Evolutionary conservation across 1,140 invertebrate species (phyloP).

Genomic region (Bombus vancouverensis): DNA sequence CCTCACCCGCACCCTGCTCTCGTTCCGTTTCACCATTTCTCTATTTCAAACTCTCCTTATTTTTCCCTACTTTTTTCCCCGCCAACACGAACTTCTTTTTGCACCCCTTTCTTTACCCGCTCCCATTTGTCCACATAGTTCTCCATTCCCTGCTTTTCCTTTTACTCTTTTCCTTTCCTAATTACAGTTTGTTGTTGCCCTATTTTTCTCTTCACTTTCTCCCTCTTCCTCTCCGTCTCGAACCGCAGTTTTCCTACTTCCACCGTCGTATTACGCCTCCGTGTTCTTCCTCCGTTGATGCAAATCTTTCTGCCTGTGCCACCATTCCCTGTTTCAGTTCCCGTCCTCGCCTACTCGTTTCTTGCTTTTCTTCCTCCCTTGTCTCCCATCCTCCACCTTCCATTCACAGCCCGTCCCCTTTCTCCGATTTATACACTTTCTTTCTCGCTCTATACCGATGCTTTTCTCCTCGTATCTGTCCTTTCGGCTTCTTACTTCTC

Average conservation of each 20-base stretch:
- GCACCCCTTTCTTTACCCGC: slow-evolving; percentile 15
- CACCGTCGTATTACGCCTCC: no score
- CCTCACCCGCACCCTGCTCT: neutral
- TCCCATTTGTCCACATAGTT: slow-evolving; percentile 33
- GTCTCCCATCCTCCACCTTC: neutral
- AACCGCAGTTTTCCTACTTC: neutral
- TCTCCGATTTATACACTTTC: slow-evolving; percentile 8
- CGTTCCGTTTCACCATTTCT: slow-evolving; percentile 16
- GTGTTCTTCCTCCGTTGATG: neutral
- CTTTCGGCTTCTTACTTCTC: neutral
- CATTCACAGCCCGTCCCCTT: neutral
- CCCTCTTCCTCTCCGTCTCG: neutral
- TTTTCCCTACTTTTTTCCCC: slow-evolving; percentile 8
- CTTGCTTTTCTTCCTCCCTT: neutral
- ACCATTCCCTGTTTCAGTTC: neutral
- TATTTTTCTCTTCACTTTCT: neutral
- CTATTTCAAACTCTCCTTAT: slow-evolving; percentile 30
- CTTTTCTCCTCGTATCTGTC: neutral
- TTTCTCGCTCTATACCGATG: neutral
- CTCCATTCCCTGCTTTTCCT: neutral
- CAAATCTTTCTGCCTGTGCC: neutral
- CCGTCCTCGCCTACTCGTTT: neutral
- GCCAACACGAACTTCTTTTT: slow-evolving; percentile 17
- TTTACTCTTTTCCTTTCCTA: slow-evolving; percentile 7
- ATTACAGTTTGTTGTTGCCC: slow-evolving; percentile 43